Percentiles rank a stretch among this genome's conserved stretches.
Conservation (phyloP, 2,797 vertebrate species). For the Spinus pinus region DNA sequence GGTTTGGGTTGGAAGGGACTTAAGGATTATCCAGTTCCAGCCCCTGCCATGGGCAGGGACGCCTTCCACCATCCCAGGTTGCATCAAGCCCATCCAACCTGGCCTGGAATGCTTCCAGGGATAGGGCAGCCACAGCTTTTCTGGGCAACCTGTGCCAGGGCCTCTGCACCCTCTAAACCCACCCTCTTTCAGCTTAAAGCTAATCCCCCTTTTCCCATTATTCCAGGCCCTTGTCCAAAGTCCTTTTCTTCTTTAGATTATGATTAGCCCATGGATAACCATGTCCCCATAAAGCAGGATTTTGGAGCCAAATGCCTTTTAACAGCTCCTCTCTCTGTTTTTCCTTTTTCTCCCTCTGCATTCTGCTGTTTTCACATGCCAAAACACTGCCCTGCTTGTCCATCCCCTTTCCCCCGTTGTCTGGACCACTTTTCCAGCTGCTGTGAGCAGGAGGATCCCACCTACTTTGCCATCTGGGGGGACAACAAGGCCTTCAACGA, state of each 20-base stretch:
- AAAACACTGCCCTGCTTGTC: neutral
- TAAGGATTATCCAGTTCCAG: neutral
- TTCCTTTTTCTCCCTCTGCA: neutral
- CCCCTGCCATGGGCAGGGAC: neutral
- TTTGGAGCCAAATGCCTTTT: neutral
- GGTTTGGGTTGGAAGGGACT: accelerated
- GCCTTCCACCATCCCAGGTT: neutral
- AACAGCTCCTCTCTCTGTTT: neutral
- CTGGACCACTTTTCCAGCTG: conserved; percentile 74
- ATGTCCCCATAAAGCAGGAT: neutral
- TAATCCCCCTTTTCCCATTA: neutral
- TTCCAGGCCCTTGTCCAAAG: neutral
- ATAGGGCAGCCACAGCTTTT: accelerated
- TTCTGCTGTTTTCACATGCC: neutral
- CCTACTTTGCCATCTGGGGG: conserved; percentile 97
- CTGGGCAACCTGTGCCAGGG: neutral
- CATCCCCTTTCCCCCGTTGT: neutral
- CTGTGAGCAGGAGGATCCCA: conserved; percentile 98
- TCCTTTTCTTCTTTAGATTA: neutral
- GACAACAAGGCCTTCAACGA: conserved; percentile 98
- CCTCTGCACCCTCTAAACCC: neutral
- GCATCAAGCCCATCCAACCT: neutral
- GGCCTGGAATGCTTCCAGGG: neutral
- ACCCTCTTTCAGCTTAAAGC: neutral
- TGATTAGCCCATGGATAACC: neutral